Evolutionary conservation across 2,797 vertebrate species (phyloP), one percentile per base, ranked within the genome.

Genomic region (Huso huso): DNA sequence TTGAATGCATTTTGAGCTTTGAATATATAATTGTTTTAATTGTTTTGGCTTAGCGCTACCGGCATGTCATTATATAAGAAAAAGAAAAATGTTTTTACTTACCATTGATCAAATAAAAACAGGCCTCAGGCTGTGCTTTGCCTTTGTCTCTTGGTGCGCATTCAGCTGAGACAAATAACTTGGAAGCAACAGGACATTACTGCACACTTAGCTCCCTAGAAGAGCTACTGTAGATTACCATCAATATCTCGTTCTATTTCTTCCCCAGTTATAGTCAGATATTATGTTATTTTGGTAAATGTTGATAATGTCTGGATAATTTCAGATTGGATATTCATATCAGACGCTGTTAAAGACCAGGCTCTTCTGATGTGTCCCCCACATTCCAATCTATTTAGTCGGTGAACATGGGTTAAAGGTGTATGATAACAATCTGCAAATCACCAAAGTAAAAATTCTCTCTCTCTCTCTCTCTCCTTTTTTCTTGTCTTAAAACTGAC

Each of bases 341-440:
- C 37, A 37, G 37, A 37, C 37, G 37, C 5, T 37, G 37, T 37
- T 37, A 37, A 37, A 37, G 37, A 37, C 37, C 5, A 37, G 37
- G 4, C 37, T 37, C 37, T 37, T 37, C 37, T 37, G 37, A 37
- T 37, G 37, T 69, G 66, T 72, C 67, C 68, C 68, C 69, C 69
- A 61, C 72, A 76, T 77, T 80, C 61, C 63, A 51, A 10, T 51
- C 61, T 69, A 73, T 81, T 80, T 75, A 66, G 57, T 75, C 79
- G 74, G 66, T 73, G 12, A 12, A 68, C 15, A 63, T 69, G 62
- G 74, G 75, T 79, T 84, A 78, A 77, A 81, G 77, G 66, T 78
- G 66, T 77, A 81, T 62, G 74, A 78, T 80, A 85, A 76, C 74
- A 75, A 62, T 68, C 72, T 68, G 70, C 64, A 68, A 75, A 79